Base-by-base conservation (phyloP, 2,113 vertebrate species). In the Trichechus manatus region DNA sequence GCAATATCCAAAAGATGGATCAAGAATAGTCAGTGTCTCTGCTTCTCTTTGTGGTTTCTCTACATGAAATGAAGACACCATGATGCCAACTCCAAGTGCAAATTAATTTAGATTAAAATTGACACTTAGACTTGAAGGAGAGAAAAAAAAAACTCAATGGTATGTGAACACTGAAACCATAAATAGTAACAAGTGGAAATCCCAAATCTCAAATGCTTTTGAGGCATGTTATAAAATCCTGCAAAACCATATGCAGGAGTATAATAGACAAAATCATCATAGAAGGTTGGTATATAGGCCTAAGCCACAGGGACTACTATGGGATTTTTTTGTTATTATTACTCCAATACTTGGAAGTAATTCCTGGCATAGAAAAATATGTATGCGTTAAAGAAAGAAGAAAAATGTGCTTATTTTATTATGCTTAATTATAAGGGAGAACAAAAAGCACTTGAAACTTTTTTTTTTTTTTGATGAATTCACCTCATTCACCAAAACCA, bases 51-150 rank as follows among this genome's bases (percentile, higher is more conserved):
- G 81, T 87, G 91, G 29, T 97, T 92, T 96, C 89, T 92, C 82
- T 82, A 9, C 39, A 72, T 91, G 94, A 89, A 77, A 79, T 95
- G 44, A 91, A 81, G 82, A 91, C 87, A 10, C 10, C 50, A 77
- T 53, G 63, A 97, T 96, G n/a, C 14, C 75, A 93, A 31, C 42
- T 97, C 44, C 68, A 82, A 96, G 39, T 93, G 87, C 74, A 97
- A 96, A 97, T 94, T 91, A 94, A 98, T 87, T 96, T 98, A 97
- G 84, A 98, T 97, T 94, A 88, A 87, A 90, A 95, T 23, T 97
- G 91, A 98, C 96, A 97, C 97, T 70, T 75, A 93, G 0, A 4
- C 87, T 97, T 44, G 36, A 86, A 95, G 89, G 89, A 92, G 11
- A 61, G 3, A 97, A 44, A 94, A 8, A 59, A 85, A 80, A 91